phyloP scores from a whole-genome alignment of 2,888 invertebrate species.

The Trisateles emortualis region DNA sequence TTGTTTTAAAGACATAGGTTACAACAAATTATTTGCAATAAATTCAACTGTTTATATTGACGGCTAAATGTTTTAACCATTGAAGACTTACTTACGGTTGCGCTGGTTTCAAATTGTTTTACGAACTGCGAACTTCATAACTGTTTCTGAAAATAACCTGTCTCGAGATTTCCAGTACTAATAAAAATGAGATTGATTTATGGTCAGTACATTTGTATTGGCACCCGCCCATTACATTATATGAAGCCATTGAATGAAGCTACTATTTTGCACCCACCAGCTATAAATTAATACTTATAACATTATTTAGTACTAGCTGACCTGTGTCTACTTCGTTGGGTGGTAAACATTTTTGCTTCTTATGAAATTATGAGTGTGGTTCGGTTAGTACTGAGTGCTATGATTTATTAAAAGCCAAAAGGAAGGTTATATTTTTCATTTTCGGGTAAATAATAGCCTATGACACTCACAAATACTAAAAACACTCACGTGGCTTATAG shows the following conservation, averaged over 20 bases:
- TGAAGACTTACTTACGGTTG: slow-evolving; percentile 38
- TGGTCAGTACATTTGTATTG: slow-evolving; percentile 67
- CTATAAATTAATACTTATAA: slow-evolving; percentile 47
- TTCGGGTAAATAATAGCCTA: no score
- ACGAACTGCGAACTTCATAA: slow-evolving; percentile 72
- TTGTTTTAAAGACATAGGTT: neutral
- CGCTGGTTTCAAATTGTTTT: slow-evolving; percentile 65
- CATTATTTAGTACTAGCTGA: slow-evolving; percentile 49
- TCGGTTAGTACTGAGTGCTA: no score
- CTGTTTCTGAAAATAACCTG: slow-evolving; percentile 68
- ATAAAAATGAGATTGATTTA: slow-evolving; percentile 79
- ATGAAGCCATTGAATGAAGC: slow-evolving; percentile 54
- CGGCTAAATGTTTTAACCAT: slow-evolving; percentile 8
- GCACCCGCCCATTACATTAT: slow-evolving; percentile 66
- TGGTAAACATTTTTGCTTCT: no score
- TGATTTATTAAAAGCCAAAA: no score
- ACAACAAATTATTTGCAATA: slow-evolving; percentile 1
- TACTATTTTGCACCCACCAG: slow-evolving; percentile 40
- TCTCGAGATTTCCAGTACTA: slow-evolving; percentile 66
- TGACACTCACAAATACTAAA: no score
- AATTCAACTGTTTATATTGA: slow-evolving; percentile 9
- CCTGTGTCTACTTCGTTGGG: no score
- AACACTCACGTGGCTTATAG: no score
- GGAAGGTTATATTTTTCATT: no score
- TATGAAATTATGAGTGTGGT: no score